Evolutionary conservation across 2,888 invertebrate species (phyloP).

Genomic region (Folsomia candida): DNA sequence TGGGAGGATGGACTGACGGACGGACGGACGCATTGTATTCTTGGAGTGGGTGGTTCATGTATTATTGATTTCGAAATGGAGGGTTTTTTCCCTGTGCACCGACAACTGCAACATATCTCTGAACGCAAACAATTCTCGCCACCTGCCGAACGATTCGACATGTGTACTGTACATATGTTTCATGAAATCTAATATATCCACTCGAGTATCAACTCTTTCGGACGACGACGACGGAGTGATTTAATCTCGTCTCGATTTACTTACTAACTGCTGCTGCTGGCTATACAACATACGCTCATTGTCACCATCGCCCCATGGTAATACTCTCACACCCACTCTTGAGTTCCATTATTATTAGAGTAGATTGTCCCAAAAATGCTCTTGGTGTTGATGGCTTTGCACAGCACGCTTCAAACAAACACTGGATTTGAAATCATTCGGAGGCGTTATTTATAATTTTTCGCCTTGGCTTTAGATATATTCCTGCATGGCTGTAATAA

Average conservation of each 20-base stretch:
- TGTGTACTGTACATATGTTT: no score
- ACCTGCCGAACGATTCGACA: background rate
- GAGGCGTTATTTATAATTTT: no score
- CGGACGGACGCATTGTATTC: background rate
- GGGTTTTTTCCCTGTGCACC: background rate
- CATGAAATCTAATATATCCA: slow-evolving; percentile 1
- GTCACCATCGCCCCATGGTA: no score
- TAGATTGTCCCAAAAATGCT: slow-evolving; percentile 33
- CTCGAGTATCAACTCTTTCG: background rate
- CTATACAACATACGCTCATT: background rate
- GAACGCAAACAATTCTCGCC: background rate
- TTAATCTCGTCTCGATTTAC: slow-evolving; percentile 3
- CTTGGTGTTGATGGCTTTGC: slow-evolving; percentile 33
- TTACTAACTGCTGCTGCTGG: background rate
- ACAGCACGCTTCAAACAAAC: background rate
- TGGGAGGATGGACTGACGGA: no score
- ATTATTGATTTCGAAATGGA: background rate
- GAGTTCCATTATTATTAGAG: background rate
- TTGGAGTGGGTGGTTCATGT: background rate
- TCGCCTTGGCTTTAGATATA: no score
- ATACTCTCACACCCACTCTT: background rate
- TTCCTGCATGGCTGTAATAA: background rate
- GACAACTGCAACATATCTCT: no score
- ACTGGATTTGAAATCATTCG: no score
- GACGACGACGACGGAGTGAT: slow-evolving; percentile 1